Base-by-base conservation (phyloP, 37 sponge, comb jelly and placozoan species). In the Chondrosia reniformis region DNA sequence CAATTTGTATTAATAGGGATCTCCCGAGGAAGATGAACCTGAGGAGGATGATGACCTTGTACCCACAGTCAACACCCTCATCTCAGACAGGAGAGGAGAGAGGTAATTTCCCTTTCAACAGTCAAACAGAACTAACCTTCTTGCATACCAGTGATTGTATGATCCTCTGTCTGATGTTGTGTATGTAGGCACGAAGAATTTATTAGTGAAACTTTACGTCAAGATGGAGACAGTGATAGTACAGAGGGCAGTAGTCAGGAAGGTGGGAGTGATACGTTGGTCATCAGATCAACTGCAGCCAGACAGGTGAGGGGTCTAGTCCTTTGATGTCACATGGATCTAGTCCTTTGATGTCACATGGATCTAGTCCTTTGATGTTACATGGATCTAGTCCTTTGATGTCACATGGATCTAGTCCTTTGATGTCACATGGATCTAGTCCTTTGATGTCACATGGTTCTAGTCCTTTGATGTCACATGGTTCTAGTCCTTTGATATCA, bases 161-260 rank as follows among this genome's bases (percentile, higher is more conserved):
- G n/a, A n/a, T n/a, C 52, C 52, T 10, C 4, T 7, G 4, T 69
- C n/a, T 34, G 43, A 43, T 27, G 58, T 36, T 22, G 38, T 77
- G 33, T 57, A 10, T 77, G 43, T 25, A 69, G 72, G 41, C 4
- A 43, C 44, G 72, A 69, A 25, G 72, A 39, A 4, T 69, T 69
- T 6, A 69, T 9, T 25, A 37, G 24, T 40, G 72, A 69, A 44
- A 69, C 72, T 2, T 43, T 69, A 44, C 31, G 72, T n/a, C 39
- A 69, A 21, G 77, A 58, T 24, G 74, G 74, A 10, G 77, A 77
- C 61, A 77, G 77, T 77, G 77, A 77, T 40, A 77, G 77, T 32
- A 77, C 77, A 1, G 77, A 62, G 25, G 59, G 62, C 12, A 62
- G 61, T 33, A 27, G 46, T 9, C 56, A 62, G 8, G 62, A 77